A percentile compares a stretch with the other conserved stretches of the same genome.
Evolutionary conservation across 1,140 invertebrate species (phyloP).

Genomic region (Aradophagus sp.): DNA sequence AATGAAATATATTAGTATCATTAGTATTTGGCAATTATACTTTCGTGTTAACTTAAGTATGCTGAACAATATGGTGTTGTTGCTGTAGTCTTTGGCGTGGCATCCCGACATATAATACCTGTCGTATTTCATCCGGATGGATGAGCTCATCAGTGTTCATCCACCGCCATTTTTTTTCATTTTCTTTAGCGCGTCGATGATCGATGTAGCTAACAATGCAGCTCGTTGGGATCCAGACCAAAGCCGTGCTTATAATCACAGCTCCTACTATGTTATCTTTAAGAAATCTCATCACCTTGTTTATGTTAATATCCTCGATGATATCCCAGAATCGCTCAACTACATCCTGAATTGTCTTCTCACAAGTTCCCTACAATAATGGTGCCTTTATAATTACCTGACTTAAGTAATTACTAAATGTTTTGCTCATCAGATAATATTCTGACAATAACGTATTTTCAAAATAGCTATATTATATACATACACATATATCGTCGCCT

Average conservation of each 20-base stretch:
- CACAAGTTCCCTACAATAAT: slow-evolving; percentile 87
- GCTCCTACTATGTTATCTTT: slow-evolving; percentile 93
- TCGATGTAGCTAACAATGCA: slow-evolving; percentile 89
- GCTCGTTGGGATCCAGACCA: slow-evolving; percentile 94
- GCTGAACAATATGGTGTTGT: slow-evolving; percentile 62
- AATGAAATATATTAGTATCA: not conserved
- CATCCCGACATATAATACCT: slow-evolving; percentile 67
- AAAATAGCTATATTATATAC: too few species aligned
- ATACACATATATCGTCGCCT: too few species aligned
- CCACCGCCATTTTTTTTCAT: slow-evolving; percentile 72
- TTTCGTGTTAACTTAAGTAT: slow-evolving; percentile 56
- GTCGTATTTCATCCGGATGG: slow-evolving; percentile 71
- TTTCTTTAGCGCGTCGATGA: slow-evolving; percentile 77
- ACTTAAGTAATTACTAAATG: slow-evolving; percentile 6
- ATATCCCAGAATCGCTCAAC: slow-evolving; percentile 97
- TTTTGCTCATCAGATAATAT: too few species aligned
- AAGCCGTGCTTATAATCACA: slow-evolving; percentile 88
- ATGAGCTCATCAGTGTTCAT: slow-evolving; percentile 72
- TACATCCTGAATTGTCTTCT: slow-evolving; percentile 95
- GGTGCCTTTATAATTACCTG: too few species aligned
- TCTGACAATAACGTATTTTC: too few species aligned
- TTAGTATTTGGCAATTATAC: too few species aligned
- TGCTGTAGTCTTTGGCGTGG: slow-evolving; percentile 64
- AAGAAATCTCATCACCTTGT: slow-evolving; percentile 90
- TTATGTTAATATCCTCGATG: slow-evolving; percentile 96